These are phyloP conservation scores for western clawed frog (Xenopus tropicalis) DNA, from an alignment of 2,113 vertebrate species.

Conservation along the genomic window DNA sequence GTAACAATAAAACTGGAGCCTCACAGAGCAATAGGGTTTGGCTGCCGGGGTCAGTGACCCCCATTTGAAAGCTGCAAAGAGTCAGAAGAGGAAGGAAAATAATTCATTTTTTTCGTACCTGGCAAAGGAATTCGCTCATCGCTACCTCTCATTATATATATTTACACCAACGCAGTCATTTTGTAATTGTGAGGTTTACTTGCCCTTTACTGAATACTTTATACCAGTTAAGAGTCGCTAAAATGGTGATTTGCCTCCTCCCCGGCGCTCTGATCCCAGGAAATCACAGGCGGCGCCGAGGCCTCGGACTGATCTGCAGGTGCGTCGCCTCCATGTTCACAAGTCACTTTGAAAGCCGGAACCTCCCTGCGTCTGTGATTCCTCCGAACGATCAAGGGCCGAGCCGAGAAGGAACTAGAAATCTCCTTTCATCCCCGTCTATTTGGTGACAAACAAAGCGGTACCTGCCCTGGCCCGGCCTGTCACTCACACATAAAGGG, in stretches of 20 bases:
- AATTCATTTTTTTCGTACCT: too few relatives aligned
- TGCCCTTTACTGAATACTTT: neutral
- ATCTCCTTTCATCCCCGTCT: constrained; percentile 30
- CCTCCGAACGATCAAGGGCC: constrained; percentile 21
- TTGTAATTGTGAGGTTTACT: neutral
- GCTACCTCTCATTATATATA: too few relatives aligned
- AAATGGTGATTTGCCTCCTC: neutral
- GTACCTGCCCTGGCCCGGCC: constrained; percentile 33
- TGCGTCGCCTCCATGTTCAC: constrained; percentile 6
- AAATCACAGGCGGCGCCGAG: neutral
- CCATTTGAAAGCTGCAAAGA: too few relatives aligned
- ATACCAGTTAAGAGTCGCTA: neutral
- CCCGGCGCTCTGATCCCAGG: neutral
- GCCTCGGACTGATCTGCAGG: constrained; percentile 13
- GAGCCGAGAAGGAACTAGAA: constrained; percentile 19
- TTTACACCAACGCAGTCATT: too few relatives aligned
- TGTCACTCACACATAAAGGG: constrained; percentile 36
- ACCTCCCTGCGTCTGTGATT: constrained; percentile 19
- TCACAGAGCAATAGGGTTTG: too few relatives aligned
- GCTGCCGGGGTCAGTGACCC: too few relatives aligned
- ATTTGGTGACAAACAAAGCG: constrained; percentile 29
- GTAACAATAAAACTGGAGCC: too few relatives aligned
- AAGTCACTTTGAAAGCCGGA: constrained; percentile 14
- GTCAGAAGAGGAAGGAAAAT: too few relatives aligned
- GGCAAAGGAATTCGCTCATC: too few relatives aligned